Percentiles rank a stretch among this genome's conserved stretches.
Conservation (phyloP, 2,888 invertebrate genomes). For the Eurytoma californica region DNA sequence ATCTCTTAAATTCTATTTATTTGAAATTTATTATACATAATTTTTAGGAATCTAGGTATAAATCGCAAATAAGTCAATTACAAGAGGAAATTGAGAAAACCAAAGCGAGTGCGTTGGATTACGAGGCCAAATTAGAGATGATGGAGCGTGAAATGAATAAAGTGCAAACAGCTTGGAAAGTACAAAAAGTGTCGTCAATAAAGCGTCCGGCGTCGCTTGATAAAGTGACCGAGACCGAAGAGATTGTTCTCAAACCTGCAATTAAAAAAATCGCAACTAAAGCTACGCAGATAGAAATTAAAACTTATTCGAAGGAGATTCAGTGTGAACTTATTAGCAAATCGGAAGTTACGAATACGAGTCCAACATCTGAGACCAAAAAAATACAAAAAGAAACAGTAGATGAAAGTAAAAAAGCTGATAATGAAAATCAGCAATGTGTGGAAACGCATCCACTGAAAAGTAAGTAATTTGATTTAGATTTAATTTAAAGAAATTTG, state of each 20-base stretch:
- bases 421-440: slow-evolving; percentile 3
- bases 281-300: slow-evolving; percentile 15
- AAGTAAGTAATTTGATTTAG: slow-evolving; percentile 5
- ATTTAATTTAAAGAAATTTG: not conserved
- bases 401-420: slow-evolving; percentile 40
- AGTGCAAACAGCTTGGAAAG: slow-evolving; percentile 66
- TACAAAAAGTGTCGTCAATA: slow-evolving; percentile 22
- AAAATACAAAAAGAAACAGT: not conserved
- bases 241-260: not conserved
- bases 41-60: slow-evolving; percentile 66
- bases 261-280: slow-evolving; percentile 5
- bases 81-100: slow-evolving; percentile 65
- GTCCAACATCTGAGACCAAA: not conserved
- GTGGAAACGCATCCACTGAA: not conserved
- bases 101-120: slow-evolving; percentile 61
- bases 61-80: slow-evolving; percentile 65
- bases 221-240: slow-evolving; percentile 19
- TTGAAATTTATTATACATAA: not conserved
- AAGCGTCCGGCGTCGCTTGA: slow-evolving; percentile 1
- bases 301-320: slow-evolving; percentile 20
- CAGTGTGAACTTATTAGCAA: slow-evolving; percentile 32
- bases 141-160: slow-evolving; percentile 68
- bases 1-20: too few relatives aligned
- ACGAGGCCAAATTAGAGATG: slow-evolving; percentile 61
- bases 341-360: not conserved